Base-by-base conservation (phyloP, 2,113 vertebrate species). In the Pangasianodon hypophthalmus region DNA sequence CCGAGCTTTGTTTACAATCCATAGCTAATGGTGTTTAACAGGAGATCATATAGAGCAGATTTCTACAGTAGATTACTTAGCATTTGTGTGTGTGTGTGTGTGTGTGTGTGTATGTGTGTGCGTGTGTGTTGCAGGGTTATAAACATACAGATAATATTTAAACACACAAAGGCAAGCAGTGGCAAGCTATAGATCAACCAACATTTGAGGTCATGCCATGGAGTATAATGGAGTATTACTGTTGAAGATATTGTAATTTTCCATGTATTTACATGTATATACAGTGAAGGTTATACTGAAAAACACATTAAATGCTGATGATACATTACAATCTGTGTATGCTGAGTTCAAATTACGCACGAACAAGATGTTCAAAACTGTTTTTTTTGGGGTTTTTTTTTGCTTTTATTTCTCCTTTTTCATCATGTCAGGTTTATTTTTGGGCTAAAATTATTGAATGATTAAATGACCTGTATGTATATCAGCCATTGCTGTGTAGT, bases 11-110 rank as follows among this genome's bases (percentile, higher is more conserved):
- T 84, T 62, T 62, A 84, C 82, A 84, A 46, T 84, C 58, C 82
- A 84, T 44, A 84, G 56, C 82, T 62, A 84, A 84, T 84, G 37
- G 64, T 75, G 69, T 87, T 75, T 75, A 87, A 44, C 21, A 4
- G n/a, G n/a, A 75, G 69, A 56, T 87, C 69, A 44, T 75, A 58
- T 87, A 56, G 71, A 16, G 52, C 32, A 56, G 52, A 73, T 86
- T 37, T 73, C 48, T 24, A 26, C 48, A 54, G 64, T 73, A 86
- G 81, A 83, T 83, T 54, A 81, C 24, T 32, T 14, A 26, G 26
- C 4, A 2, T n/a, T 11, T 19, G 48, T 54, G 79, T 81, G 50
- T 50, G 77, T 50, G 46, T 80, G 77, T 50, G 46, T 80, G 46
- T 29, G 44, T 79, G 67, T 71, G 67, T 71, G 67, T 71, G n/a